Evolutionary conservation across 2,888 invertebrate genomes (phyloP).

Genomic region (Flabesymbios commensalis): DNA sequence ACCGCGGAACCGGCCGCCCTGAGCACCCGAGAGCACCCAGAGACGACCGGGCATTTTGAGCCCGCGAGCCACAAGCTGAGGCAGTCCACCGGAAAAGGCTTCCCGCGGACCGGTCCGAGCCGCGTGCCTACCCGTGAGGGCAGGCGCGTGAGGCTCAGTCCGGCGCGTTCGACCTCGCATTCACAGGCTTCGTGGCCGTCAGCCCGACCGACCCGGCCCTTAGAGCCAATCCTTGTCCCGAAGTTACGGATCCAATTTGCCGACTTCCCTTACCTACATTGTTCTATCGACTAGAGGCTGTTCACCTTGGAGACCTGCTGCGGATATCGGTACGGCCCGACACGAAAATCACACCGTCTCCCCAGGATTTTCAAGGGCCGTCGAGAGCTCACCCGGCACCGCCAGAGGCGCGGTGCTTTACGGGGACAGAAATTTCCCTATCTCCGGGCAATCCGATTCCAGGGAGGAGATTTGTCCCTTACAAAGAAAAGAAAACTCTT

Average conservation of each 20-base stretch:
- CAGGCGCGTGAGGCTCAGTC: conserved; percentile 10
- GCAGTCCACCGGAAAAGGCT: conserved; percentile 49
- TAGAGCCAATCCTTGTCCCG: conserved; percentile 77
- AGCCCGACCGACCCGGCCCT: conserved; percentile 68
- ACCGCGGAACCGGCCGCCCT: too few relatives aligned
- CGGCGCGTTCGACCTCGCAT: neutral
- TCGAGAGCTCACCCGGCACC: conserved; percentile 47
- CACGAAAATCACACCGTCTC: conserved; percentile 55
- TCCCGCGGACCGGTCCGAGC: conserved; percentile 44
- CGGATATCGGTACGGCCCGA: conserved; percentile 75
- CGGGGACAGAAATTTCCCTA: conserved; percentile 59
- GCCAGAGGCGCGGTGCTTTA: conserved; percentile 62
- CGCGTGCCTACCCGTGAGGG: conserved; percentile 45
- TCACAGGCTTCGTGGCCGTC: conserved; percentile 31
- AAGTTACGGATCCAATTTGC: conserved; percentile 70
- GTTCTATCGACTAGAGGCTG: conserved; percentile 73
- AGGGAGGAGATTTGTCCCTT: conserved; percentile 44
- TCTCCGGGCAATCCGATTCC: conserved; percentile 60
- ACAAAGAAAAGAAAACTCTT: conserved; percentile 27
- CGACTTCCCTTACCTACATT: conserved; percentile 69
- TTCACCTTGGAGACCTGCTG: conserved; percentile 77
- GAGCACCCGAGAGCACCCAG: conserved; percentile 62
- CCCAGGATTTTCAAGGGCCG: conserved; percentile 49
- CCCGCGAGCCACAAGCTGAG: conserved; percentile 42
- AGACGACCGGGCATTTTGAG: conserved; percentile 68